phyloP scores from a whole-genome alignment of 2,113 vertebrate genomes.

The Limanda limanda region DNA sequence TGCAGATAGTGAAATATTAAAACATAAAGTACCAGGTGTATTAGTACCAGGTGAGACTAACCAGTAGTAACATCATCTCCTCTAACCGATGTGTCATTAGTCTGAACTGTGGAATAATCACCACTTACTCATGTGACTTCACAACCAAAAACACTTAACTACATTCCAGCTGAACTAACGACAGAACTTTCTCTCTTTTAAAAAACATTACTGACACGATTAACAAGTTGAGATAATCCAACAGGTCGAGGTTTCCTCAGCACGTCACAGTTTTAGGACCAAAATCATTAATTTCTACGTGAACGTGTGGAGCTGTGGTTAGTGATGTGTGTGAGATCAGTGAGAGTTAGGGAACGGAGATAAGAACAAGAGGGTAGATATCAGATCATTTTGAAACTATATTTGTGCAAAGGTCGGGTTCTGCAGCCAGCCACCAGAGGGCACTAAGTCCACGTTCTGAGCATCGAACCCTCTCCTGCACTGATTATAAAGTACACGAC shows the following conservation, averaged over 20 bases:
- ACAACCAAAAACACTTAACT: conserved; percentile 53
- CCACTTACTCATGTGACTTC: conserved; percentile 50
- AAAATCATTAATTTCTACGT: conserved; percentile 25
- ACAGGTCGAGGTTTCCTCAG: conserved; percentile 16
- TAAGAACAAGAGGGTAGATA: background rate
- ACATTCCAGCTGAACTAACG: conserved; percentile 67
- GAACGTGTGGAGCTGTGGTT: conserved; percentile 26
- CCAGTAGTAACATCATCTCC: conserved; percentile 28
- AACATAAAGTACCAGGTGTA: background rate
- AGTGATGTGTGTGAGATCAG: conserved; percentile 43
- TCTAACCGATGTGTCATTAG: conserved; percentile 24
- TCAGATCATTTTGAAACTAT: too few species aligned
- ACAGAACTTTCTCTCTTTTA: background rate
- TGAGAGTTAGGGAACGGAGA: background rate
- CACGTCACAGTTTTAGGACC: conserved; percentile 48
- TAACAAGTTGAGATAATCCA: conserved; percentile 37
- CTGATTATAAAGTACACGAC: background rate
- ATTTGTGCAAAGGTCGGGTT: too few species aligned
- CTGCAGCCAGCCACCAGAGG: too few species aligned
- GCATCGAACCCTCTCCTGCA: background rate
- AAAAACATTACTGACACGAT: conserved; percentile 35
- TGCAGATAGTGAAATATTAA: background rate
- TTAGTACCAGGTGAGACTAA: conserved; percentile 12
- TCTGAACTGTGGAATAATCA: conserved; percentile 12
- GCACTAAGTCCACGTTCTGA: background rate